Evolutionary conservation across 2,888 invertebrate genomes (phyloP), one percentile per base, ranked within the genome.

Genomic region (Malacosoma neustria): DNA sequence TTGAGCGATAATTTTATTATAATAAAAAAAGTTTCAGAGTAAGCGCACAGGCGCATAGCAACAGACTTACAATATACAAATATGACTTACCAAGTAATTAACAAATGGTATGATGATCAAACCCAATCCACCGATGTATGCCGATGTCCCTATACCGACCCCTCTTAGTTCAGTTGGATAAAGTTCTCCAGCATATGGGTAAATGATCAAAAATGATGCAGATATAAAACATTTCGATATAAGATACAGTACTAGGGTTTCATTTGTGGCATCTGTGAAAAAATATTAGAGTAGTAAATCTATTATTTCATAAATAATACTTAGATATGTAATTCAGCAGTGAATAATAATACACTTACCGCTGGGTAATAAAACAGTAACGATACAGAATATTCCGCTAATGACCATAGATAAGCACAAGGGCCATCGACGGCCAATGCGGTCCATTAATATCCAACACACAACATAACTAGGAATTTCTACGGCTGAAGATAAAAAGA

Each of bases 141-240:
- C 95, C 1, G 96, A 96, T 37, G 94, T 92, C 33, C 96, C 96
- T 51, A 97, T 96, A 11, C 96, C 97, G 38, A 96, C 87, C 2
- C 96, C 96, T 53, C 97, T 88, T 33, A 96, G 87, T 68, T 94
- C 94, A 2, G 96, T 97, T 1, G 97, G 97, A 74, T 96, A 96
- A 13, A 97, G 72, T 79, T 97, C 97, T 6, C 95, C 95, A 50
- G 96, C 96, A 72, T 96, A 96, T 0, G 96, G 96, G 72, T 96
- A 97, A 55, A 97, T 95, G 45, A 96, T 95, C 39, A 96, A 86
- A 79, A 96, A 97, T 4, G 96, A 95, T 4, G 95, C 95, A 1
- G 96, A 96, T 62, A 96, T 93, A 48, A 95, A 90, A 47, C 94
- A 94, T 77, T 97, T 97, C 9, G 96, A 93, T 57, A 95, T 85